Conservation (phyloP, 2,113 vertebrate genomes). For the Podiceps cristatus region DNA sequence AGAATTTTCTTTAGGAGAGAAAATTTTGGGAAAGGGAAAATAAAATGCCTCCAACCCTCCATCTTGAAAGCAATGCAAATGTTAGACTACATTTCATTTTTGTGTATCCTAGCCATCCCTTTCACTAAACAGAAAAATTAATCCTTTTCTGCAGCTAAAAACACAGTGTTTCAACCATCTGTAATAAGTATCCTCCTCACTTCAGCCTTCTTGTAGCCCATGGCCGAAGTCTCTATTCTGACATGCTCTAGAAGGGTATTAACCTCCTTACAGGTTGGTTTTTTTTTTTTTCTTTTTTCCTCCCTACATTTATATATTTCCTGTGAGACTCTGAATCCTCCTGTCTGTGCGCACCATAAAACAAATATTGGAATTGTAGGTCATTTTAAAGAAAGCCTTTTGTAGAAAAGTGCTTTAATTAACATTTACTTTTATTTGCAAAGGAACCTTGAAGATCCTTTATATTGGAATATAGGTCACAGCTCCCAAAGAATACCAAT, state of each 20-base stretch:
- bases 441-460: slow-evolving; percentile 7
- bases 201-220: neutral
- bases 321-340: neutral
- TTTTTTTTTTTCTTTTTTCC: neutral
- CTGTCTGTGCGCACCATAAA: neutral
- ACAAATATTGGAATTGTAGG: slow-evolving; percentile 41
- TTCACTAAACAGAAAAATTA: neutral
- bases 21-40: neutral
- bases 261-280: neutral
- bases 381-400: slow-evolving; percentile 25
- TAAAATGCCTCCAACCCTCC: slow-evolving; percentile 7
- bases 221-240: neutral
- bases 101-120: neutral
- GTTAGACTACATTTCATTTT: slow-evolving; percentile 8
- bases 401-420: slow-evolving; percentile 32
- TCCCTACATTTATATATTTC: neutral
- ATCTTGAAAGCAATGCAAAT: neutral
- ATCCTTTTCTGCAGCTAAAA: neutral
- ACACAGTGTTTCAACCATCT: neutral
- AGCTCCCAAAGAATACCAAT: neutral
- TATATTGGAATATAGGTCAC: neutral
- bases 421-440: slow-evolving; percentile 54
- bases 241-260: neutral
- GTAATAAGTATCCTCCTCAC: neutral
- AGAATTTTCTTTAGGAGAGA: slow-evolving; percentile 18